phyloP scores from a whole-genome alignment of 2,113 vertebrate species.

The Tyto alba region DNA sequence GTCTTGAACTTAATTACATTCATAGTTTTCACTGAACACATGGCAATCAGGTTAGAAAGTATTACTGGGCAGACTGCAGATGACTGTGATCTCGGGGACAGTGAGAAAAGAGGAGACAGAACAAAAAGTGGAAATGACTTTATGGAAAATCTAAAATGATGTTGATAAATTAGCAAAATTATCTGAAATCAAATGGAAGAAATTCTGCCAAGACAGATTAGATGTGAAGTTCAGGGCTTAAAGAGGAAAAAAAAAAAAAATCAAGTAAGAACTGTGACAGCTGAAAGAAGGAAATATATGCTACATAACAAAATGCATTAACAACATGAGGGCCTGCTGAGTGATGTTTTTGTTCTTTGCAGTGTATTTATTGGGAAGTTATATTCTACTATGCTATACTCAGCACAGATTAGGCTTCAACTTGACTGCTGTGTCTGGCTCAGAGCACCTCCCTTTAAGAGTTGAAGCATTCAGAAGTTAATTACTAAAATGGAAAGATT shows the following conservation, averaged over 20 bases:
- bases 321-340: background rate
- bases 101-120: background rate
- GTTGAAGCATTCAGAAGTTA: background rate
- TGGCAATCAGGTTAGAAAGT: background rate
- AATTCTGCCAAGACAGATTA: background rate
- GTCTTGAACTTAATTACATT: background rate
- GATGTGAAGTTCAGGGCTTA: background rate
- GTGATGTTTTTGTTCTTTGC: background rate
- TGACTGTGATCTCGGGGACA: background rate
- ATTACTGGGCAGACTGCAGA: background rate
- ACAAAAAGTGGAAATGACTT: background rate
- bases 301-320: background rate
- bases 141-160: background rate
- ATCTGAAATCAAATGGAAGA: background rate
- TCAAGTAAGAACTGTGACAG: background rate
- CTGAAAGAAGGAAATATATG: background rate
- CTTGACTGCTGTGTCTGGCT: background rate
- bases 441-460: background rate
- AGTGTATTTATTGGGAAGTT: background rate
- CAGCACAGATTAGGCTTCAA: background rate
- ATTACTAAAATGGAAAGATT: background rate
- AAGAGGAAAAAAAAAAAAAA: background rate
- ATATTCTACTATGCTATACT: background rate
- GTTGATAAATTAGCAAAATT: background rate
- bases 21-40: background rate